Percentiles rank a stretch among this genome's conserved stretches.
phyloP scores from a whole-genome alignment of 2,888 invertebrate genomes.

The Trichogramma dendrolimi region DNA sequence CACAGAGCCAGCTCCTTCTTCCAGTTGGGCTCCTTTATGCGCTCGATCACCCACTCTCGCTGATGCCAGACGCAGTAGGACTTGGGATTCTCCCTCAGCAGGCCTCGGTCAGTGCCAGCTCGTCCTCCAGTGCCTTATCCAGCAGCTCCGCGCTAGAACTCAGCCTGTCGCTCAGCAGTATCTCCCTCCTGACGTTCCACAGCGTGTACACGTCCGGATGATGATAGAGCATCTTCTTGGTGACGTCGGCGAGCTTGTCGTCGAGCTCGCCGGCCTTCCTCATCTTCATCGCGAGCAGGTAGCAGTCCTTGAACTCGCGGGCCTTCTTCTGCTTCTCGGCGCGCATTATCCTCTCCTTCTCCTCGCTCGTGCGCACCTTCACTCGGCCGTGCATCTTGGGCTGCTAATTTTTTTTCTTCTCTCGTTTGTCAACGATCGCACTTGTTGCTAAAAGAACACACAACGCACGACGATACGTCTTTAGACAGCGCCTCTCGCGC shows the following conservation, averaged over 20 bases:
- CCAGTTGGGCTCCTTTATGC: conserved; percentile 63
- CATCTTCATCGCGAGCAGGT: conserved; percentile 60
- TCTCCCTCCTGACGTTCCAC: conserved; percentile 91
- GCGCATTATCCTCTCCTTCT: conserved; percentile 78
- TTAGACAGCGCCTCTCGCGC: too few species aligned
- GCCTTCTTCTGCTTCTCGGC: conserved; percentile 81
- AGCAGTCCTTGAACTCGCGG: conserved; percentile 60
- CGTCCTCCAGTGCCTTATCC: conserved; percentile 60
- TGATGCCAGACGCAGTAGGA: conserved; percentile 97
- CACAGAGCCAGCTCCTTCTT: conserved; percentile 78
- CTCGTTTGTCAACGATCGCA: too few species aligned
- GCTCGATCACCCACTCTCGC: conserved; percentile 81
- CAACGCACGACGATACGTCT: too few species aligned
- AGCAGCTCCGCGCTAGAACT: conserved; percentile 47
- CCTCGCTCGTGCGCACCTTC: conserved; percentile 85
- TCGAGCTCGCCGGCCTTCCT: too few species aligned
- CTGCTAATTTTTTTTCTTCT: too few species aligned
- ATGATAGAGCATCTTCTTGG: conserved; percentile 54
- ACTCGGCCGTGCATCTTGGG: conserved; percentile 74
- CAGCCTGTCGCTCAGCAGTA: conserved; percentile 33
- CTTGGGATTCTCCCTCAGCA: conserved; percentile 89
- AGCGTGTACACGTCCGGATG: conserved; percentile 93
- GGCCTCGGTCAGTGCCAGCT: conserved; percentile 75
- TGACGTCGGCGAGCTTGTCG: too few species aligned
- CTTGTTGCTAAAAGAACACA: too few species aligned